A percentile compares a stretch with the other conserved stretches of the same genome.
Evolutionary conservation across 2,113 vertebrate species (phyloP).

Genomic region (Edolisoma coerulescens): DNA sequence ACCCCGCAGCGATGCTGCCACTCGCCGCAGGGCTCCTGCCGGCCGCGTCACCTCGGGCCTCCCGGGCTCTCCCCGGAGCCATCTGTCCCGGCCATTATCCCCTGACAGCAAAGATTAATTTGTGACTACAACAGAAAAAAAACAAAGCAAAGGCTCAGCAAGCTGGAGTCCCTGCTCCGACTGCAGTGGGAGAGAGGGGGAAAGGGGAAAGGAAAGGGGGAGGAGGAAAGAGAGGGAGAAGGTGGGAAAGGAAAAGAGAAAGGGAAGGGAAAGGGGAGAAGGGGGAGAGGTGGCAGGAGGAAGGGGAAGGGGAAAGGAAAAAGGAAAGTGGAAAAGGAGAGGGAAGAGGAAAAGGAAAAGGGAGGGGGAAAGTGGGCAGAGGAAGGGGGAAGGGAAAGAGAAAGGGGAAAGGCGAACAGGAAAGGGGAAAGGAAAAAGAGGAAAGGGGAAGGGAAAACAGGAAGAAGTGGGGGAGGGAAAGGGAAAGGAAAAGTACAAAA

Average conservation of each 20-base stretch:
- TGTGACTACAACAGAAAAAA: neutral
- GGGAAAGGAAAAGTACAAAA: neutral
- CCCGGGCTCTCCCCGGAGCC: neutral
- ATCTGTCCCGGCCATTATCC: conserved; percentile 47
- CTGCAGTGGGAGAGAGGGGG: too few relatives aligned
- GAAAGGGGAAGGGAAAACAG: neutral
- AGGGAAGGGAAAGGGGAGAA: too few relatives aligned
- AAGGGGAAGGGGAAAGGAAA: too few relatives aligned
- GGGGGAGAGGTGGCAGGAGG: neutral
- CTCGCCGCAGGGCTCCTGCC: neutral
- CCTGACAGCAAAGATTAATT: conserved; percentile 43
- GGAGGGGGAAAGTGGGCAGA: rapidly evolving
- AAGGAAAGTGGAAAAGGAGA: neutral
- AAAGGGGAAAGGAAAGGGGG: too few relatives aligned
- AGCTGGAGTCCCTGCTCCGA: neutral
- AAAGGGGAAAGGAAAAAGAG: neutral
- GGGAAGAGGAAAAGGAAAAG: neutral
- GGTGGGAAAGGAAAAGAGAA: neutral
- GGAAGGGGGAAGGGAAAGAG: neutral
- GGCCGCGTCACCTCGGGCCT: neutral
- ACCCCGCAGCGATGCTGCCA: neutral
- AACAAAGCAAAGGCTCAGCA: neutral
- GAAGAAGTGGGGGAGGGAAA: rapidly evolving
- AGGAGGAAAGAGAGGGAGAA: too few relatives aligned
- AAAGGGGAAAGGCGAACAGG: rapidly evolving